phyloP scores from a whole-genome alignment of 2,888 invertebrate genomes.

The Diadromus collaris region DNA sequence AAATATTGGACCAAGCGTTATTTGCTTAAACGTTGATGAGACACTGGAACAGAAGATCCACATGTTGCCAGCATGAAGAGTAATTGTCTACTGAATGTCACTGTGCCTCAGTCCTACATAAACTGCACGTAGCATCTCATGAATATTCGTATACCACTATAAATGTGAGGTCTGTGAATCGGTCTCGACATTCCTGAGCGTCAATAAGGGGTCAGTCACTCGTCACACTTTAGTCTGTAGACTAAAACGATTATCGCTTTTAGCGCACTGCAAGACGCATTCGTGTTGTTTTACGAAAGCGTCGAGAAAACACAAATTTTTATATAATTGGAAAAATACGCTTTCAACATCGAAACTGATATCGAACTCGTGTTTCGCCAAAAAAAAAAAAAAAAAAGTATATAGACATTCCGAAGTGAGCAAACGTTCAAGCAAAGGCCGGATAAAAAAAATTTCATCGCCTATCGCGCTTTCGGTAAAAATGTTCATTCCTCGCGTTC shows the following conservation, averaged over 20 bases:
- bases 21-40: background rate
- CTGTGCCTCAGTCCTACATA: background rate
- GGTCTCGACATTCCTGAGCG: background rate
- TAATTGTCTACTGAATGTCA: slow-evolving; percentile 36
- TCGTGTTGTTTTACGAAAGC: background rate
- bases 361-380: too few species aligned
- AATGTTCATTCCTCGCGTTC: slow-evolving; percentile 23
- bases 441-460: background rate
- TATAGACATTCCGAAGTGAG: background rate
- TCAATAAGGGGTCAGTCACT: too few species aligned
- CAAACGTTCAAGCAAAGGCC: background rate
- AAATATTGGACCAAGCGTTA: slow-evolving; percentile 11
- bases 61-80: slow-evolving; percentile 39
- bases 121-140: background rate
- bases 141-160: background rate
- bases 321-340: background rate
- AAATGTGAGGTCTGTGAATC: background rate
- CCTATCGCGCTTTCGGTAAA: background rate
- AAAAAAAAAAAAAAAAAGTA: background rate
- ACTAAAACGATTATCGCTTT: background rate
- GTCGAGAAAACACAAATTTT: background rate
- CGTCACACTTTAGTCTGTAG: background rate
- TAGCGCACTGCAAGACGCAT: background rate
- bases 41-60: slow-evolving; percentile 19
- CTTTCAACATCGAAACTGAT: too few species aligned